Evolutionary conservation across 2,888 invertebrate species (phyloP), one percentile per base, ranked within the genome.

Genomic region (Epinotia brunnichana): DNA sequence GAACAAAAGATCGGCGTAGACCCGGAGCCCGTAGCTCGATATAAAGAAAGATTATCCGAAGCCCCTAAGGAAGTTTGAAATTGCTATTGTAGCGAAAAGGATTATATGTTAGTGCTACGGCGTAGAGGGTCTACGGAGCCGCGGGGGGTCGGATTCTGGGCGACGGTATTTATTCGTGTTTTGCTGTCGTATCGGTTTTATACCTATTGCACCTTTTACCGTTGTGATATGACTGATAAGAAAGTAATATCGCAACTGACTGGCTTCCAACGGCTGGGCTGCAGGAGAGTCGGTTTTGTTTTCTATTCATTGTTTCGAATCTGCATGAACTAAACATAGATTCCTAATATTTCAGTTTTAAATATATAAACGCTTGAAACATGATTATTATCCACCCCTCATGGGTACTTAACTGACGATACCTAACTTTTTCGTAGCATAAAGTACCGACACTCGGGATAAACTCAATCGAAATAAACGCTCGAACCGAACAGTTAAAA

Each of bases 21-120:
- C 86, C 44, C 69, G 69, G 54, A 62, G 62, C 67, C 87, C 87
- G 85, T 87, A 89, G 88, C 88, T 87, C 90, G 90, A 91, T 93
- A 93, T 93, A 93, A 93, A 93, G 94, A 94, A 93, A 93, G 94
- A 93, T 94, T 93, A 93, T 93, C 91, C 91, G 86, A 90, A 92
- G 93, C 91, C 94, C 93, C 93, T 91, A 92, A 94, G 94, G 93
- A 94, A 93, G 93, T 94, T 93, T 91, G 93, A 92, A 94, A 94
- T 94, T 94, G 94, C 93, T 93, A 92, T 94, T 94, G 93, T 93
- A 93, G 92, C 93, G 91, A 94, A 93, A 93, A 93, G 93, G 94
- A 94, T 94, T 94, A 94, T 94, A 93, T 89, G 93, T 91, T 92
- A 90, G 90, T 91, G 89, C 91, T 91, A 91, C 93, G 91, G 80